Base-by-base conservation (phyloP, 2,113 vertebrate genomes). In the Shinisaurus crocodilurus region DNA sequence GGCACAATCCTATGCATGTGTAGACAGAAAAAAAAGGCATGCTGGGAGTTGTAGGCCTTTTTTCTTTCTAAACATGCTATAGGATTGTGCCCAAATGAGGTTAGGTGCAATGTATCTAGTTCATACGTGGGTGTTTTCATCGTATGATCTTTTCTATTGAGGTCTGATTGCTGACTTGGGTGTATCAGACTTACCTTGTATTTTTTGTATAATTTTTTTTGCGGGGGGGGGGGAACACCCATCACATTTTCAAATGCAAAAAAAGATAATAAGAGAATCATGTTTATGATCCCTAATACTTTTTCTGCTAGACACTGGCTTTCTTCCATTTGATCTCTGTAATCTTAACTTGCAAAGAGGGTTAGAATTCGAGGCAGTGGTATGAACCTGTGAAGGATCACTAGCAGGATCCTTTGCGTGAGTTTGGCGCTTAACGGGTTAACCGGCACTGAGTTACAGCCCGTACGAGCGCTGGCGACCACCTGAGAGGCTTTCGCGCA, bases 41-140 rank as follows among this genome's bases (percentile, higher is more conserved):
- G n/a, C n/a, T n/a, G n/a, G n/a, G n/a, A n/a, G n/a, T n/a, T n/a
- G n/a, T n/a, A n/a, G n/a, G n/a, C n/a, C n/a, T n/a, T n/a, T n/a
- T n/a, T n/a, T n/a, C n/a, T n/a, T n/a, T n/a, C n/a, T n/a, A n/a
- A n/a, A n/a, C n/a, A n/a, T n/a, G n/a, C n/a, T n/a, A n/a, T n/a
- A n/a, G n/a, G n/a, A n/a, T n/a, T n/a, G 48, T 48, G 48, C 48
- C 7, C 7, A 48, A 48, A 27, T 48, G 23, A 89, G 34, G 84
- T 70, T 76, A 37, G 0, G 0, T 29, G 45, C 29, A 48, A 29
- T 1, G 1, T 5, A 45, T 48, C 9, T 74, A 20, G 72, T 15
- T 74, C 23, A 27, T 77, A 27, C 0, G 90, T 40, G 6, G 0
- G 0, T 43, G 1, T 74, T 32, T 50, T 82, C 23, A 13, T 87